These are phyloP conservation scores for Malaclemys terrapin DNA, from an alignment of 2,113 vertebrate genomes.

Conservation along the genomic window DNA sequence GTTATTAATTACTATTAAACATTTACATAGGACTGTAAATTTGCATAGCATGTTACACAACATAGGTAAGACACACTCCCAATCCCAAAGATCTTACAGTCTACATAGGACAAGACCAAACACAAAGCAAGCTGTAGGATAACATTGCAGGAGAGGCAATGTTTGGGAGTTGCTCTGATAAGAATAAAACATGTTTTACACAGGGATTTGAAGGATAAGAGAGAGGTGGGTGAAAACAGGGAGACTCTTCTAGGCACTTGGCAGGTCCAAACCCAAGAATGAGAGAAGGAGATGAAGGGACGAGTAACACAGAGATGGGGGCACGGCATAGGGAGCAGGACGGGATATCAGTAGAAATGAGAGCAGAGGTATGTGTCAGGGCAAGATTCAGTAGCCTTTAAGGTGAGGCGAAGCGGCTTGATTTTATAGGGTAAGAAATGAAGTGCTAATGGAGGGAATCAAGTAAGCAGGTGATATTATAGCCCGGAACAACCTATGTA, in stretches of 20 bases:
- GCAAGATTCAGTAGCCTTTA: background rate
- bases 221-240: background rate
- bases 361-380: background rate
- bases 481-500: background rate
- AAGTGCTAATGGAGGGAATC: background rate
- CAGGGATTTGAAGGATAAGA: background rate
- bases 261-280: background rate
- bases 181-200: background rate
- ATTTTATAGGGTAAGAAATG: background rate
- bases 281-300: background rate
- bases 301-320: background rate
- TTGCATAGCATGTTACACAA: background rate
- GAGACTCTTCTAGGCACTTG: background rate
- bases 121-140: background rate
- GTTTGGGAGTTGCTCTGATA: background rate
- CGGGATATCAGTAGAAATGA: background rate
- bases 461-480: background rate
- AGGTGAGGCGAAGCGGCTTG: background rate
- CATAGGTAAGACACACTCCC: background rate
- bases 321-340: background rate
- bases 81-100: background rate
- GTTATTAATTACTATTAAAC: constrained; percentile 44
- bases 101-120: background rate
- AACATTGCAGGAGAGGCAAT: background rate
- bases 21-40: background rate